Evolutionary conservation across 2,888 invertebrate species (phyloP), one percentile per base, ranked within the genome.

Genomic region (Andrena bucephala): DNA sequence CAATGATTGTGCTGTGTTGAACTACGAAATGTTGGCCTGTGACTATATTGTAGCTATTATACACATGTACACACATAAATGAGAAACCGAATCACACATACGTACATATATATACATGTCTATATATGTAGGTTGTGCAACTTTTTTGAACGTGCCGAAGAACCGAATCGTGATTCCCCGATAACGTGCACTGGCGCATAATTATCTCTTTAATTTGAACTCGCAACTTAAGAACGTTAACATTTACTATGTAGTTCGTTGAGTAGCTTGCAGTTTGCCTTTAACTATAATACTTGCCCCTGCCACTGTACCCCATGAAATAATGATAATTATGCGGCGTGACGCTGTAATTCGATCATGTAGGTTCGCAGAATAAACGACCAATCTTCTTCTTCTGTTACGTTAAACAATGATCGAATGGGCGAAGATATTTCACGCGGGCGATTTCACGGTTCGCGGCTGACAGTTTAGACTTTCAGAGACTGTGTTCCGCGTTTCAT

Each of bases 1-100:
- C 92, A 94, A 93, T 94, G 93, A 94, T 94, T 94, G 93, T 93
- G 93, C 93, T 94, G 93, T 93, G 93, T 93, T 94, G 93, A 93
- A 93, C 91, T 92, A 93, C 93, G 93, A 94, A 93, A 93, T 93
- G 92, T 94, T 94, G 93, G 94, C 94, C 94, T 93, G 94, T 94
- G 93, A 93, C 93, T 94, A 92, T 93, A 92, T 92, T 93, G 90
- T 93, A 92, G 90, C 89, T 90, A 90, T 88, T 92, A 91, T 91
- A 91, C 88, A 89, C 88, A 89, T 84, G 85, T 90, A 84, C 79
- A 74, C 81, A 72, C 81, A 83, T 83, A 65, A 48, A 62, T 59
- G 31, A 52, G 65, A 70, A 63, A 77, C 69, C 10, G 69, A 66
- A 63, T 75, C 68, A 81, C 77, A 78, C 81, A 77, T 83, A 87